These are phyloP conservation scores for Dugesia japonica DNA, from an alignment of 2,888 invertebrate genomes.

Conservation along the genomic window DNA sequence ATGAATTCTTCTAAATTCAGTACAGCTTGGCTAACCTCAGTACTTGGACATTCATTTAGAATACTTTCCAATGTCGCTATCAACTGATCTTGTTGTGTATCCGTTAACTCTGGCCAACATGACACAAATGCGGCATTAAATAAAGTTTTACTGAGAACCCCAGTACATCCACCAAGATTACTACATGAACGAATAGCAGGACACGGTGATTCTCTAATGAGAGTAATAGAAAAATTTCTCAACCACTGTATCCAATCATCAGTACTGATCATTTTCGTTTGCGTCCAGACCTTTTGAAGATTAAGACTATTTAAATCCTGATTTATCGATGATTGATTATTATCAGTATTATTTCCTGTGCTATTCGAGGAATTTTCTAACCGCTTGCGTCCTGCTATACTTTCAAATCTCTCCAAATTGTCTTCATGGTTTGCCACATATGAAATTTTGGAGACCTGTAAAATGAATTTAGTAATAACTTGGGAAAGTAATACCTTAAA, in stretches of 20 bases:
- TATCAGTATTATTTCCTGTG: background rate
- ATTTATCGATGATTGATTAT: background rate
- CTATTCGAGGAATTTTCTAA: background rate
- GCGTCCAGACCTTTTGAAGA: conserved; percentile 62
- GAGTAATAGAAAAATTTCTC: conserved; percentile 70
- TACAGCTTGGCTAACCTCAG: conserved; percentile 84
- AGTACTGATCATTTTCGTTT: conserved; percentile 74
- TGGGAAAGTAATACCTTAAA: no score
- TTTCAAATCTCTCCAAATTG: background rate
- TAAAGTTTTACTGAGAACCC: conserved; percentile 68
- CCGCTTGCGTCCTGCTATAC: background rate
- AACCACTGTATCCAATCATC: conserved; percentile 99
- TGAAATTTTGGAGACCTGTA: background rate
- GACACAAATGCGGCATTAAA: conserved; percentile 98
- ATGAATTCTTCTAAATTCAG: conserved; percentile 94
- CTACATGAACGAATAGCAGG: conserved; percentile 81
- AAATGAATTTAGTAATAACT: no score
- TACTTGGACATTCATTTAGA: conserved; percentile 64
- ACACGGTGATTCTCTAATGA: conserved; percentile 82
- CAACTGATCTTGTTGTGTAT: conserved; percentile 64
- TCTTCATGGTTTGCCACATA: background rate
- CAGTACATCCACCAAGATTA: conserved; percentile 40
- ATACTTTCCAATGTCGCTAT: conserved; percentile 73
- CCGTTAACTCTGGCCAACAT: conserved; percentile 85
- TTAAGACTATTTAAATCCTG: background rate